Percentiles rank a stretch among this genome's conserved stretches.
Evolutionary conservation across 2,888 invertebrate genomes (phyloP).

Genomic region (Drosophila atroscutellata): DNA sequence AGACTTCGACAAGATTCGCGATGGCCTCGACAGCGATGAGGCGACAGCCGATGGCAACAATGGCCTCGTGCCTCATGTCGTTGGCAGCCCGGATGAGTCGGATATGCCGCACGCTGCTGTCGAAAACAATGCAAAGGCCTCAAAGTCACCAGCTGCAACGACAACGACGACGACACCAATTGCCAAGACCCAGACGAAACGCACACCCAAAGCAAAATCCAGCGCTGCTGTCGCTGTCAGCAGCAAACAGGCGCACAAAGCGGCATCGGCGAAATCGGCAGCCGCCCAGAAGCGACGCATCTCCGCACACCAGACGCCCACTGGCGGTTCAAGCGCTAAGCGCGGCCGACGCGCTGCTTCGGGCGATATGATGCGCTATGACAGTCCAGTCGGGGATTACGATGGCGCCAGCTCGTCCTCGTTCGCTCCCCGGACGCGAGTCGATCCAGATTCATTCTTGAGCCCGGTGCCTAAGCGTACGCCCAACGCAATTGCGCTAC

Average conservation of each 20-base stretch:
- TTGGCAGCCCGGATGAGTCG: conserved; percentile 70
- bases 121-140: conserved; percentile 60
- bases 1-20: conserved; percentile 90
- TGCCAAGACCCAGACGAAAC: conserved; percentile 66
- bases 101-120: conserved; percentile 20
- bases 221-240: conserved; percentile 67
- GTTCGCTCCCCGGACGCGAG: conserved; percentile 69
- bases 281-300: conserved; percentile 68
- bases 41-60: conserved; percentile 55
- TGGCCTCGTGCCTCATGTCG: conserved; percentile 69
- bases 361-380: conserved; percentile 85
- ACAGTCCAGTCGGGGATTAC: conserved; percentile 57
- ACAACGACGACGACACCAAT: conserved; percentile 45
- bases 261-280: conserved; percentile 66
- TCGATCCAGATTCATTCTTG: conserved; percentile 71
- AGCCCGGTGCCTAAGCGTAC: conserved; percentile 66
- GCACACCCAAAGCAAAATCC: conserved; percentile 81
- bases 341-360: conserved; percentile 85
- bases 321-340: conserved; percentile 65
- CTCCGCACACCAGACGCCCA: conserved; percentile 63
- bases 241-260: conserved; percentile 68
- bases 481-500: conserved; percentile 82
- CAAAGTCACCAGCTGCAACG: conserved; percentile 31
- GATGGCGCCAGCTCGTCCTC: conserved; percentile 70
- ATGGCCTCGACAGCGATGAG: conserved; percentile 84